phyloP scores from a whole-genome alignment of 2,888 invertebrate genomes.

The Epinotia nisella region DNA sequence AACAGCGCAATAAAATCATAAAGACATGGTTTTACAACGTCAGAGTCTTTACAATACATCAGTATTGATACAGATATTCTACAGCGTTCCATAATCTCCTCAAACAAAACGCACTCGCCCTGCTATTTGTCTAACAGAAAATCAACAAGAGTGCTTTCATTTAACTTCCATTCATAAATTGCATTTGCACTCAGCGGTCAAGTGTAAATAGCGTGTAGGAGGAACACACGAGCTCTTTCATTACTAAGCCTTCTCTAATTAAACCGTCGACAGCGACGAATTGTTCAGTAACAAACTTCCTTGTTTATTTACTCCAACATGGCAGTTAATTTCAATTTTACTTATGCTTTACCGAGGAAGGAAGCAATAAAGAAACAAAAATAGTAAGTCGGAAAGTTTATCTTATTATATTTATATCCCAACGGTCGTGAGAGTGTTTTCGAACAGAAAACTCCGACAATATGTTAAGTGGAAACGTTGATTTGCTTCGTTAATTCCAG shows the following conservation, averaged over 20 bases:
- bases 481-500: conserved; percentile 20
- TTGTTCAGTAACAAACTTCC: conserved; percentile 67
- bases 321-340: conserved; percentile 51
- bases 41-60: background rate
- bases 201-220: conserved; percentile 53
- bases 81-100: background rate
- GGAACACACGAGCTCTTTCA: conserved; percentile 54
- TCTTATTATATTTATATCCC: conserved; percentile 40
- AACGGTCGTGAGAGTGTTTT: conserved; percentile 42
- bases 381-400: conserved; percentile 45
- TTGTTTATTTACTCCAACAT: conserved; percentile 61
- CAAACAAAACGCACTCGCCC: conserved; percentile 6
- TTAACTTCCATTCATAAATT: conserved; percentile 47
- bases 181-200: conserved; percentile 51
- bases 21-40: background rate
- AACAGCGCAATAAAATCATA: background rate
- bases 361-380: conserved; percentile 54
- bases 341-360: conserved; percentile 57
- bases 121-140: conserved; percentile 25
- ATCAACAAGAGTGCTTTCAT: conserved; percentile 33
- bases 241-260: conserved; percentile 65
- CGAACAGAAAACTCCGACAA: conserved; percentile 55
- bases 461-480: conserved; percentile 24
- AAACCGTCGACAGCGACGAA: conserved; percentile 65
- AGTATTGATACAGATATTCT: background rate